Evolutionary conservation across 1,140 invertebrate genomes (phyloP), one percentile per base, ranked within the genome.

Genomic region (Ruditapes philippinarum): DNA sequence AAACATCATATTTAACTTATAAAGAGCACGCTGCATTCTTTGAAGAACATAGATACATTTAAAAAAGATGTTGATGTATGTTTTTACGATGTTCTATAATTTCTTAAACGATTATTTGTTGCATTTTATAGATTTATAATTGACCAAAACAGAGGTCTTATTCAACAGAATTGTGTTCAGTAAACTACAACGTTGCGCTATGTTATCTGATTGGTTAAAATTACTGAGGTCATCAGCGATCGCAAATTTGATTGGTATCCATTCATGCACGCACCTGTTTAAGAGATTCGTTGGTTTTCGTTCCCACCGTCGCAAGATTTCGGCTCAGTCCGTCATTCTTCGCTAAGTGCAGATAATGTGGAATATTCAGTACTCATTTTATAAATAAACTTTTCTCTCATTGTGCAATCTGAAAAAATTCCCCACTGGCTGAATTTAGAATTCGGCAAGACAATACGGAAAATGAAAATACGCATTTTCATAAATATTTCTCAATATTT

Each of bases 161-260:
- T 78, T 76, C 33, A 14, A 38, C 0, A 42, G 14, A 33, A 36
- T 11, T 49, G 25, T 17, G 31, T 36, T n/a, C 51, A 40, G 38
- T 49, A 57, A 76, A 86, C 84, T 78, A 86, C 84, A 86, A 86
- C 84, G 60, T 60, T 60, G 74, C 36, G 73, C 57, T 62, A 42
- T n/a, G 51, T 17, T 3, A 28, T 86, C 40, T 86, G 70, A 86
- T 86, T 86, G 84, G 84, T 40, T 42, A 17, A 62, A 38, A 40
- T 57, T 65, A 22, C 19, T n/a, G 19, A 38, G 38, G 33, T 60
- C 28, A 36, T 5, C 12, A 33, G 33, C 51, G 17, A 57, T 40
- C 31, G 7, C 7, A 19, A 31, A n/a, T 76, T 22, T 78, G 70
- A 86, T 86, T 86, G 84, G 84, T 9, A 31, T 12, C 36, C 3